Conservation (phyloP, 2,113 vertebrate species). For the Apteryx mantelli region DNA sequence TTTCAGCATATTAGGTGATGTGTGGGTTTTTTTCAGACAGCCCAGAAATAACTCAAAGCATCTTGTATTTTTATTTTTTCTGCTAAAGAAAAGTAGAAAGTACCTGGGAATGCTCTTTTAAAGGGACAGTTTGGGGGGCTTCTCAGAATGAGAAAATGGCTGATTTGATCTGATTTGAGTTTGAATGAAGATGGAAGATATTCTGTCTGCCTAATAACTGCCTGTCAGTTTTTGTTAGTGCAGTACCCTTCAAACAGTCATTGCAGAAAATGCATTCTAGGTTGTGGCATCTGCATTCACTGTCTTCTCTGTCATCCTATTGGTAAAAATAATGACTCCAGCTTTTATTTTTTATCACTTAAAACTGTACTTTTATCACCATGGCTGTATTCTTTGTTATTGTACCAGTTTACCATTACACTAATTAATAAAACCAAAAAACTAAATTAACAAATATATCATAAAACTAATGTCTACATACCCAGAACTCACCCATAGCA, state of each 20-base stretch:
- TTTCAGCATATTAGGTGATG: not conserved
- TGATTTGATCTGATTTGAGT: not conserved
- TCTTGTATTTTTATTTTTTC: not conserved
- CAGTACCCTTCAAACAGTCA: not conserved
- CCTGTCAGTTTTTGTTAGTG: not conserved
- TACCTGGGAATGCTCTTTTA: not conserved
- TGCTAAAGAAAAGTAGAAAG: not conserved
- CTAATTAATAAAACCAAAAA: not conserved
- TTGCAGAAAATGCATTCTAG: not conserved
- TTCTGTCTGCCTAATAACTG: not conserved
- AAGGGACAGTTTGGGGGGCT: not conserved
- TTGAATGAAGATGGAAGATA: not conserved
- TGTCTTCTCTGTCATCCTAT: not conserved
- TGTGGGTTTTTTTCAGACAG: not conserved
- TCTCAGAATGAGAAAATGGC: not conserved
- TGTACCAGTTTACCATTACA: not conserved
- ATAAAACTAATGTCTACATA: not conserved
- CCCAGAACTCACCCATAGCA: not conserved
- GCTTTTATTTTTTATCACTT: not conserved
- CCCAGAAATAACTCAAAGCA: not conserved
- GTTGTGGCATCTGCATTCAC: not conserved
- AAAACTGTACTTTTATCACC: not conserved
- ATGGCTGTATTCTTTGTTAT: not conserved
- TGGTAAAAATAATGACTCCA: not conserved
- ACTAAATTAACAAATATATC: not conserved